These are phyloP conservation scores for Anomalospiza imberbis DNA, from an alignment of 2,797 vertebrate species.

Conservation along the genomic window DNA sequence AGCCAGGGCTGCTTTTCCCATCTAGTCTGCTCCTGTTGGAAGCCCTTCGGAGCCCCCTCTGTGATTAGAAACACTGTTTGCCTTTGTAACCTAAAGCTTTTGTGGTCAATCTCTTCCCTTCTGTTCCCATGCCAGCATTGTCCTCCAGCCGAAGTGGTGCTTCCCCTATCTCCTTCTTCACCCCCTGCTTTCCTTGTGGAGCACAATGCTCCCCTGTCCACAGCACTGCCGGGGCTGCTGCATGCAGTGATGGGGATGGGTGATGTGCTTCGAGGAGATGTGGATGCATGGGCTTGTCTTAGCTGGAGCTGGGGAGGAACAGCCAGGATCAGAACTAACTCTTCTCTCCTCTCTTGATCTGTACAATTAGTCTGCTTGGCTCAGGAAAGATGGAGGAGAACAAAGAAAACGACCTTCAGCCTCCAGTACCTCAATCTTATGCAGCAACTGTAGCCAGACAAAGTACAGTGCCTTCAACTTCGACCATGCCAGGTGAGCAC, in stretches of 20 bases:
- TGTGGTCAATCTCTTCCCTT: conserved; percentile 54
- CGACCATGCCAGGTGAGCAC: conserved; percentile 82
- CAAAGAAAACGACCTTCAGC: conserved; percentile 75
- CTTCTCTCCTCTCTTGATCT: not conserved
- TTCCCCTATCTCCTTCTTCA: conserved; percentile 56
- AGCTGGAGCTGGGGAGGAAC: not conserved
- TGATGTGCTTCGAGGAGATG: not conserved
- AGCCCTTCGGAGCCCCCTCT: conserved; percentile 45
- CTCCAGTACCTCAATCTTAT: conserved; percentile 82
- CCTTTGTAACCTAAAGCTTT: conserved; percentile 66
- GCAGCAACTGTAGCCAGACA: conserved; percentile 90
- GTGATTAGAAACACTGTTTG: conserved; percentile 63
- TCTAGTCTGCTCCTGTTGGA: conserved; percentile 56
- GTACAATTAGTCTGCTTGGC: conserved; percentile 72
- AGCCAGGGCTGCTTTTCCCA: conserved; percentile 56
- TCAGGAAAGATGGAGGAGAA: conserved; percentile 76
- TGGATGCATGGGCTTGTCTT: not conserved
- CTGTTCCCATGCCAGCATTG: conserved; percentile 60
- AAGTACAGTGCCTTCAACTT: conserved; percentile 75
- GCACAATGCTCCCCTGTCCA: conserved; percentile 30
- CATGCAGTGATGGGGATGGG: not conserved
- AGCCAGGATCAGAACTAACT: not conserved
- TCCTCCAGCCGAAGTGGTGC: conserved; percentile 34
- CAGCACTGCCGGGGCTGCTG: not conserved
- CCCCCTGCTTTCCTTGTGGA: not conserved